Base-by-base conservation (phyloP, 2,888 invertebrate species). In the Calephelis perditalis region DNA sequence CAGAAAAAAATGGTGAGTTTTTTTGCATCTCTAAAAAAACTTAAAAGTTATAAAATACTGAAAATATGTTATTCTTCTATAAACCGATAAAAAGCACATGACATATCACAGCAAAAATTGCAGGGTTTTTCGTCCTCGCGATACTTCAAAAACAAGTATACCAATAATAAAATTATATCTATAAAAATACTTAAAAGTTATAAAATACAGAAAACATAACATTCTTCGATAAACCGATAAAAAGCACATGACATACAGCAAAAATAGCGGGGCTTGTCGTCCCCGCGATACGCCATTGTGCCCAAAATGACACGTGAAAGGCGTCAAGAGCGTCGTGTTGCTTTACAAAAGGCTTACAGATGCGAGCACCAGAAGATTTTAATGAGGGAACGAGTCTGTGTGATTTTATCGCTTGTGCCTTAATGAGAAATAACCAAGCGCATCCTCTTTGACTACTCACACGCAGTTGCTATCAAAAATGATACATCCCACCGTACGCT, bases 361-460 rank as follows among this genome's bases (percentile, higher is more conserved):
- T 85, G 86, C 89, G 88, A 81, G 82, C 81, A 86, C 88, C 90
- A 89, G 89, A 90, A 90, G 86, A 89, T 90, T 90, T 90, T 90
- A 90, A 90, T 90, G 90, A 90, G 89, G 89, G 87, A 86, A 88
- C 89, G 84, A 88, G 83, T 86, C 86, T 87, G 85, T 87, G 86
- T 86, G 88, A 89, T 89, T 90, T 88, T 87, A 88, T 90, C 86
- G 87, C 84, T 82, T 86, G 79, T 84, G 84, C 84, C 74, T 77
- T 88, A 88, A 89, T 89, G 88, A 90, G 86, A 88, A 89, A 88
- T 89, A 89, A 90, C 88, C 87, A 84, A 85, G 86, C 87, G 83
- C 86, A 82, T 87, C 84, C 85, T 83, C 84, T 88, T 86, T 87
- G 83, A 83, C 81, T 82, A 80, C 78, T 81, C 78, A 70, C 71